These are phyloP conservation scores for Polyergus mexicanus DNA, from an alignment of 1,140 invertebrate species.

Conservation along the genomic window DNA sequence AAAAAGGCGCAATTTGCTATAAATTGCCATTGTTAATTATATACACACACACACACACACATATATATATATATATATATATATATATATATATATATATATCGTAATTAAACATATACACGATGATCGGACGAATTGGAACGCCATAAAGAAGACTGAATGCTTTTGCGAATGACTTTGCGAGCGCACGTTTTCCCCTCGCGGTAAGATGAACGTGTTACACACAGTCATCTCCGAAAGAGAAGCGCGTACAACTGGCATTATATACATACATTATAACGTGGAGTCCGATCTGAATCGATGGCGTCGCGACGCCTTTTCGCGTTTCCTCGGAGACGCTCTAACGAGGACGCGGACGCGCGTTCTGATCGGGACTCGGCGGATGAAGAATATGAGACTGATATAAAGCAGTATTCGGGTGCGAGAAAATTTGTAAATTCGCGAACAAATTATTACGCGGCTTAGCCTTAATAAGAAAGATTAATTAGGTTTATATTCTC, in stretches of 20 bases:
- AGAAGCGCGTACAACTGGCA: conserved; percentile 84
- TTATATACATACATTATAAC: conserved; percentile 74
- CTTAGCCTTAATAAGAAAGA: conserved; percentile 82
- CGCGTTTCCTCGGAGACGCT: neutral
- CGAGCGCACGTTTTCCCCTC: conserved; percentile 52
- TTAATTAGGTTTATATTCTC: conserved; percentile 80
- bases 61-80: no score
- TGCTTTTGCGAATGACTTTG: conserved; percentile 1
- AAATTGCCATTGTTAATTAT: conserved; percentile 56
- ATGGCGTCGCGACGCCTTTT: neutral
- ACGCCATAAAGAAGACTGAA: neutral
- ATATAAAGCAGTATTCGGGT: conserved; percentile 85
- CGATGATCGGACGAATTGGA: conserved; percentile 23
- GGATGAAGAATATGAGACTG: conserved; percentile 84
- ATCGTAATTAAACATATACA: no score
- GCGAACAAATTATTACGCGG: conserved; percentile 76
- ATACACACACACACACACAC: no score
- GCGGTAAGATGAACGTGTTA: conserved; percentile 11
- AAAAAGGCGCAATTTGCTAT: conserved; percentile 37
- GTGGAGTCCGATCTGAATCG: conserved; percentile 45
- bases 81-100: no score
- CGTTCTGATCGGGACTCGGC: conserved; percentile 35
- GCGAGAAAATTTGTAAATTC: conserved; percentile 80
- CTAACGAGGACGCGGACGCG: neutral
- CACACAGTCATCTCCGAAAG: conserved; percentile 67